These are phyloP conservation scores for Dicrurus megarhynchus DNA, from an alignment of 2,113 vertebrate species.

Conservation along the genomic window DNA sequence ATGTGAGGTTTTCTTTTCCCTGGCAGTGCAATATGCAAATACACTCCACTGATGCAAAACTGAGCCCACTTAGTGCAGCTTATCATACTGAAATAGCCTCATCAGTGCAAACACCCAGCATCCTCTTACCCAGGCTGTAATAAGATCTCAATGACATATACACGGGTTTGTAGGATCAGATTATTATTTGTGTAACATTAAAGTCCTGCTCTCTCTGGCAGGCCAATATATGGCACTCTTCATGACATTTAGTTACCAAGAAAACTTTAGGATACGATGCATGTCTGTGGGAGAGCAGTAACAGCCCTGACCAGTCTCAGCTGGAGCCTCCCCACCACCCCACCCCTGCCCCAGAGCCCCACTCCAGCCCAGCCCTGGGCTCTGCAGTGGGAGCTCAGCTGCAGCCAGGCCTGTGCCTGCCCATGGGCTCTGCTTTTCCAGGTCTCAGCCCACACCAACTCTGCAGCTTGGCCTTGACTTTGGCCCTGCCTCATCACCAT, in stretches of 20 bases:
- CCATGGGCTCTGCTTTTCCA: not conserved
- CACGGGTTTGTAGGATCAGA: conserved; percentile 6
- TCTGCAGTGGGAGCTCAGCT: not conserved
- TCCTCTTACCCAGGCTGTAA: conserved; percentile 27
- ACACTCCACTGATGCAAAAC: conserved; percentile 22
- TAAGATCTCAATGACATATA: conserved; percentile 17
- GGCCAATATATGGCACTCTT: not conserved
- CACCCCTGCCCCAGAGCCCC: not conserved
- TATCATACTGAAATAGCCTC: conserved; percentile 36
- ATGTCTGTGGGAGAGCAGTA: not conserved
- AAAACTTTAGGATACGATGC: not conserved
- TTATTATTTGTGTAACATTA: not conserved
- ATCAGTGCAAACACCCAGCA: conserved; percentile 31
- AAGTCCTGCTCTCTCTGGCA: not conserved
- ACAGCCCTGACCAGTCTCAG: not conserved
- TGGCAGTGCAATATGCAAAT: conserved; percentile 22
- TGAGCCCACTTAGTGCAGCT: conserved; percentile 41
- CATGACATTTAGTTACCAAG: not conserved
- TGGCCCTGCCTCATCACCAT: not conserved
- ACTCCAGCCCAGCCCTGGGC: not conserved
- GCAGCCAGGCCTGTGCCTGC: not conserved
- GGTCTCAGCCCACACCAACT: not conserved
- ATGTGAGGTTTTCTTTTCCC: not conserved
- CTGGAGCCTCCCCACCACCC: not conserved
- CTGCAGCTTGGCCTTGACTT: not conserved